Conservation (phyloP, 2,888 invertebrate genomes). For the Argyresthia goedartella region DNA sequence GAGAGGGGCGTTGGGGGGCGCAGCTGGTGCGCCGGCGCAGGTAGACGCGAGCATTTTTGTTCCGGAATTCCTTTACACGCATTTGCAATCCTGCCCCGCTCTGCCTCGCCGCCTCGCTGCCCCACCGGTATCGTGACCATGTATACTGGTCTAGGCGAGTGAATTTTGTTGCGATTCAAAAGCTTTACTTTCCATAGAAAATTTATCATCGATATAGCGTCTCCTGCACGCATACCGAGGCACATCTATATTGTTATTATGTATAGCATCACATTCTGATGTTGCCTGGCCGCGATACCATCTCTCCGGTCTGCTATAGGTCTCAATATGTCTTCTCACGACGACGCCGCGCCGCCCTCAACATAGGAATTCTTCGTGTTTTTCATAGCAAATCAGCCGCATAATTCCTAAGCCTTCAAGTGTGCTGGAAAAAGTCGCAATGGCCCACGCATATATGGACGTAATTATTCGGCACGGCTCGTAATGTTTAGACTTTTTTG, state of each 20-base stretch:
- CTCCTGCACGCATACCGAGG: no score
- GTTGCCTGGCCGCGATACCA: not conserved
- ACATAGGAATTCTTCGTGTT: not conserved
- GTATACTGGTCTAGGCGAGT: not conserved
- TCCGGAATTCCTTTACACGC: slow-evolving; percentile 49
- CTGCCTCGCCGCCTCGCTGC: slow-evolving; percentile 9
- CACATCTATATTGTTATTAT: not conserved
- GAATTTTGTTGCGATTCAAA: not conserved
- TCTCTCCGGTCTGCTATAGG: not conserved
- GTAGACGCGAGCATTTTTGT: slow-evolving; percentile 59
- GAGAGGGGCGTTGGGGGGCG: slow-evolving; percentile 18
- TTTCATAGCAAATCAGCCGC: slow-evolving; percentile 3
- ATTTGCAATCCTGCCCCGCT: slow-evolving; percentile 59
- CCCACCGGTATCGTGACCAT: not conserved
- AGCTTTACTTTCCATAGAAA: not conserved
- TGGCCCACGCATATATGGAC: slow-evolving; percentile 1
- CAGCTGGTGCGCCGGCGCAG: slow-evolving; percentile 41
- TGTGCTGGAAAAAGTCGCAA: slow-evolving; percentile 2
- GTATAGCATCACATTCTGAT: not conserved
- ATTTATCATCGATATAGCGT: no score
- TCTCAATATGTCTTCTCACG: slow-evolving; percentile 2
- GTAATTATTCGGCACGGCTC: slow-evolving; percentile 11
- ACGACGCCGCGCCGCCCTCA: not conserved
- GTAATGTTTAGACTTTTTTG: slow-evolving; percentile 17
- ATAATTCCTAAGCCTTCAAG: slow-evolving; percentile 24